These are phyloP conservation scores for Schizopygopsis malacanthus DNA, from an alignment of 2,797 vertebrate species.

Conservation along the genomic window DNA sequence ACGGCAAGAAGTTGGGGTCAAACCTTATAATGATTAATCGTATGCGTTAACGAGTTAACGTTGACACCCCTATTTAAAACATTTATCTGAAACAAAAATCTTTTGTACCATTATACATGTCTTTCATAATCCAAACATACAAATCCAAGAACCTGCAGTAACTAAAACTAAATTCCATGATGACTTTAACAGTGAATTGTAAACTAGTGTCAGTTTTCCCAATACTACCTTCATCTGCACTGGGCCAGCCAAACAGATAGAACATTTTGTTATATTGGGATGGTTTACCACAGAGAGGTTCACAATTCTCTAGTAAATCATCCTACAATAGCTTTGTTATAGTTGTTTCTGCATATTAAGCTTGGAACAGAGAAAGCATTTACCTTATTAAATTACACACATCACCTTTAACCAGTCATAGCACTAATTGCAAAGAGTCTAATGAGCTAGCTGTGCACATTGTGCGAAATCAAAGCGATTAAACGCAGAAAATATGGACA, in stretches of 20 bases:
- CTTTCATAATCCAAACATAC: neutral
- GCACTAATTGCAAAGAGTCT: slow-evolving; percentile 30
- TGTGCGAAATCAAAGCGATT: slow-evolving; percentile 73
- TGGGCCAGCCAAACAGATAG: neutral
- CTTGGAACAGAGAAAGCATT: neutral
- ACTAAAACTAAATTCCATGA: neutral
- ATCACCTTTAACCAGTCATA: neutral
- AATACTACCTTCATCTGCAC: neutral
- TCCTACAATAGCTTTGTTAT: neutral
- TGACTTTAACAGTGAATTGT: neutral
- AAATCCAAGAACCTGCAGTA: neutral
- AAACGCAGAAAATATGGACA: slow-evolving; percentile 64
- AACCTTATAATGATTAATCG: no score
- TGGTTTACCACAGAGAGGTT: neutral
- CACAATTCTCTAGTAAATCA: neutral
- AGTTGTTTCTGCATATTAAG: slow-evolving; percentile 10
- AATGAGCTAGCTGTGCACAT: slow-evolving; percentile 46
- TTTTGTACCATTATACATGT: neutral
- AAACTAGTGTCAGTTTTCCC: neutral
- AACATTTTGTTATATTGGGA: neutral
- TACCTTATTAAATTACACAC: slow-evolving; percentile 7
- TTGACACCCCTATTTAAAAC: neutral
- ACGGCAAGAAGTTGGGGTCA: no score
- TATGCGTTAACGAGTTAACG: no score
- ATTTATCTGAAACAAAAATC: neutral